Evolutionary conservation across 2,113 vertebrate genomes (phyloP).

Genomic region (Panthera tigris): DNA sequence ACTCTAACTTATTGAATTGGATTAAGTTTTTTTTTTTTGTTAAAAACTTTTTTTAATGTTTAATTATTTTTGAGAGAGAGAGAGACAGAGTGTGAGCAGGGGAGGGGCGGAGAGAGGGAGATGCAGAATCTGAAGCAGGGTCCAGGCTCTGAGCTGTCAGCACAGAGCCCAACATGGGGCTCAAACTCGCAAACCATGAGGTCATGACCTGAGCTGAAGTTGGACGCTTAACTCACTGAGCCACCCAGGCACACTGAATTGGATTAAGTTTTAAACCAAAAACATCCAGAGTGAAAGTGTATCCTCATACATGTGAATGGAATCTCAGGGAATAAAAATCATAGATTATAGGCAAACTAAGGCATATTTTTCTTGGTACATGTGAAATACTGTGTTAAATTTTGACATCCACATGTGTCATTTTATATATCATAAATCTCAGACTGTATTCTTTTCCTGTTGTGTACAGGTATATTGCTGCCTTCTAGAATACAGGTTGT

Average conservation of each 20-base stretch:
- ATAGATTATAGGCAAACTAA: neutral
- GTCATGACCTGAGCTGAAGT: too few relatives aligned
- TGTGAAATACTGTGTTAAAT: neutral
- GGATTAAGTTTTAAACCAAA: neutral
- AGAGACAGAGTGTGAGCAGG: too few relatives aligned
- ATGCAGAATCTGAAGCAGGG: too few relatives aligned
- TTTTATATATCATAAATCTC: neutral
- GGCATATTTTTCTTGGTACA: neutral
- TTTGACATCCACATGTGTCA: neutral
- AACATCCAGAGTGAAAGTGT: neutral
- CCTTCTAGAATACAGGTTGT: neutral
- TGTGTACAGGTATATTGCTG: neutral
- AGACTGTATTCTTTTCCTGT: neutral
- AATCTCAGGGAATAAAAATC: neutral
- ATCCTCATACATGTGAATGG: neutral
- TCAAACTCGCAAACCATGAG: too few relatives aligned
- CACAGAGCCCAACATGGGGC: too few relatives aligned
- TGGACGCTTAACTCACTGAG: too few relatives aligned
- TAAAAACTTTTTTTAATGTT: too few relatives aligned
- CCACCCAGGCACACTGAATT: neutral
- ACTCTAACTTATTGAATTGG: neutral
- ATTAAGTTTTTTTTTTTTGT: neutral
- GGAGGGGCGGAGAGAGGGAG: too few relatives aligned
- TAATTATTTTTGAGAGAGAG: too few relatives aligned
- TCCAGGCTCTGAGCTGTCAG: too few relatives aligned